phyloP scores from a whole-genome alignment of 2,797 vertebrate species.

The Melanotaenia parkinsoni region DNA sequence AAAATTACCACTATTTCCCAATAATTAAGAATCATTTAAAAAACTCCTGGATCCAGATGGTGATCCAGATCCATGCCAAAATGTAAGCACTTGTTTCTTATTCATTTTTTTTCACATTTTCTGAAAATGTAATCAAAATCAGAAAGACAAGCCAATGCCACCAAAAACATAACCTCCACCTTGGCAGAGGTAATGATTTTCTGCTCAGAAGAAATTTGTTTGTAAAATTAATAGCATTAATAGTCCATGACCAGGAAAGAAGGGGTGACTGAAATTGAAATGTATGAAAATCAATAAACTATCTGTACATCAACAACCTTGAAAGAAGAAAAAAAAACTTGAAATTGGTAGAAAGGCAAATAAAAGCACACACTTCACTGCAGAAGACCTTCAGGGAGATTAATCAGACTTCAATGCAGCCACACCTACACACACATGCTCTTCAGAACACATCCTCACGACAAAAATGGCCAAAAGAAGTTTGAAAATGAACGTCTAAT shows the following conservation, averaged over 20 bases:
- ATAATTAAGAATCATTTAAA: too few relatives aligned
- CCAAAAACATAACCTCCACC: neutral
- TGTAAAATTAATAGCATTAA: conserved; percentile 26
- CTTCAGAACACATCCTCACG: neutral
- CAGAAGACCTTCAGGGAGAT: neutral
- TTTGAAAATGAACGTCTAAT: neutral
- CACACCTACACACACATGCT: neutral
- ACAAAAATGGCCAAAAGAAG: neutral
- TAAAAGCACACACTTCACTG: neutral
- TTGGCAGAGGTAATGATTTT: neutral
- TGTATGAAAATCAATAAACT: conserved; percentile 6
- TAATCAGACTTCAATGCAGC: neutral
- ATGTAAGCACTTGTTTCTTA: too few relatives aligned
- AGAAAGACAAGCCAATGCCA: neutral
- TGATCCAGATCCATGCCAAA: too few relatives aligned
- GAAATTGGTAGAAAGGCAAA: neutral
- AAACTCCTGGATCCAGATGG: too few relatives aligned
- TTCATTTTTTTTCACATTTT: too few relatives aligned
- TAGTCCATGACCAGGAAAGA: neutral
- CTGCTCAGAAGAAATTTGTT: conserved; percentile 24
- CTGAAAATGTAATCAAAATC: too few relatives aligned
- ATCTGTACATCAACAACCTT: neutral
- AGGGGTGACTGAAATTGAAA: conserved; percentile 3
- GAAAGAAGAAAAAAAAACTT: conserved; percentile 1
- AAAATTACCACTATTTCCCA: too few relatives aligned